These are phyloP conservation scores for Boloria selene DNA, from an alignment of 2,888 invertebrate species.

Conservation along the genomic window DNA sequence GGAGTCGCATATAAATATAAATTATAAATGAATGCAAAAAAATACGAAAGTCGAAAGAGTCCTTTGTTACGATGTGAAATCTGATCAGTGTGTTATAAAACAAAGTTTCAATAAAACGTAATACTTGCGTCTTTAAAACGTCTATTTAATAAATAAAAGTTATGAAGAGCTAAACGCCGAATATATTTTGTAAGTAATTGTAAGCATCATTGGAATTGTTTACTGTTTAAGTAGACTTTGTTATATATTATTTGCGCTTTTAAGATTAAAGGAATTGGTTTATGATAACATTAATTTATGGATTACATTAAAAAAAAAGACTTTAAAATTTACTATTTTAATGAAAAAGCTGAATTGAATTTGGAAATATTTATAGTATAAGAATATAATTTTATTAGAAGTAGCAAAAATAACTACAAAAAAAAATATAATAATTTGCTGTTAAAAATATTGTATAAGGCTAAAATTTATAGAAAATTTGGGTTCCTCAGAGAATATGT, in stretches of 20 bases:
- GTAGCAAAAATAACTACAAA: too few relatives aligned
- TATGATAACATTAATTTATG: too few relatives aligned
- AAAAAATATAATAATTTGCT: too few relatives aligned
- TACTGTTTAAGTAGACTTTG: neutral
- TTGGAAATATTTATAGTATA: too few relatives aligned
- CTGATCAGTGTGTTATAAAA: neutral
- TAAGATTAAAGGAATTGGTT: too few relatives aligned
- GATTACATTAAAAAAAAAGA: too few relatives aligned
- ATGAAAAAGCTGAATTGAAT: too few relatives aligned
- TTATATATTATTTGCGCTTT: neutral
- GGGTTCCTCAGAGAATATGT: too few relatives aligned
- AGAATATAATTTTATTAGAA: too few relatives aligned
- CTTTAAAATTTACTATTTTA: too few relatives aligned
- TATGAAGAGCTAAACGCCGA: neutral
- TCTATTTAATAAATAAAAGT: neutral
- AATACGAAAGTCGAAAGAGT: conserved; percentile 5
- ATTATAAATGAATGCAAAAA: neutral
- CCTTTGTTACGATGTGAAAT: conserved; percentile 10
- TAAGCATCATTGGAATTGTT: neutral
- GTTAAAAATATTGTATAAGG: too few relatives aligned
- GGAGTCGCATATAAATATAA: conserved; percentile 6
- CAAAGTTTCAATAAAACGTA: neutral
- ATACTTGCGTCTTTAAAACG: neutral
- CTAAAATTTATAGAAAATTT: too few relatives aligned
- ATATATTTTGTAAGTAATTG: conserved; percentile 4